Evolutionary conservation across 2,888 invertebrate genomes (phyloP), one percentile per base, ranked within the genome.

Genomic region (Lucinisca nassula): DNA sequence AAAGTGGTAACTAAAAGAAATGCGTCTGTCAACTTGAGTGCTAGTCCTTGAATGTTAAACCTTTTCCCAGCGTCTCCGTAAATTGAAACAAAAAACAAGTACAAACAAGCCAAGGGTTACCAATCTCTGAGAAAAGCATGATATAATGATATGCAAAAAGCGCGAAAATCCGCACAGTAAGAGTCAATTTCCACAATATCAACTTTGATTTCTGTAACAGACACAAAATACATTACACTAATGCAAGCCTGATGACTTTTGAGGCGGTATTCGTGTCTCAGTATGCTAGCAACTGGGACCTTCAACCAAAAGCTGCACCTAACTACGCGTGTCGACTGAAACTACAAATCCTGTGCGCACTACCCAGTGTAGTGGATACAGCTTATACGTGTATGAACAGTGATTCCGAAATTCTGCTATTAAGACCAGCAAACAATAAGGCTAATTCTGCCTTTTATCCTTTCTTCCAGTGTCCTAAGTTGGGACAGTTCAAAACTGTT

Each of bases 171-270:
- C 67, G 32, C 67, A 35, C 67, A 67, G 67, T 67, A 21, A 67
- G 67, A 67, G 67, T 67, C 67, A 67, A 67, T 67, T 67, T 67
- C 67, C 67, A 67, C 32, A 67, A 67, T 67, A 67, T 67, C 67
- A 67, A 67, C 32, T 67, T 35, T 35, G 67, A 67, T 67, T 67
- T 67, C n/a, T 67, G 35, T 67, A 67, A 67, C 67, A 67, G 67
- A 67, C 67, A 67, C 67, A 67, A 67, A 67, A 67, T 67, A 67
- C 67, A 35, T 67, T 67, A 67, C 24, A 67, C 67, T 67, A 67
- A 67, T 67, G 67, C 67, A 67, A 67, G 67, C 67, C 67, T 67
- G 32, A 67, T 67, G 67, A 67, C 67, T 67, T 67, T 67, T 67
- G 32, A 32, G 30, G 17, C 21, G 32, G 35, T 35, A 12, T 3